These are phyloP conservation scores for Clupea harengus DNA, from an alignment of 2,113 vertebrate species.

Conservation along the genomic window DNA sequence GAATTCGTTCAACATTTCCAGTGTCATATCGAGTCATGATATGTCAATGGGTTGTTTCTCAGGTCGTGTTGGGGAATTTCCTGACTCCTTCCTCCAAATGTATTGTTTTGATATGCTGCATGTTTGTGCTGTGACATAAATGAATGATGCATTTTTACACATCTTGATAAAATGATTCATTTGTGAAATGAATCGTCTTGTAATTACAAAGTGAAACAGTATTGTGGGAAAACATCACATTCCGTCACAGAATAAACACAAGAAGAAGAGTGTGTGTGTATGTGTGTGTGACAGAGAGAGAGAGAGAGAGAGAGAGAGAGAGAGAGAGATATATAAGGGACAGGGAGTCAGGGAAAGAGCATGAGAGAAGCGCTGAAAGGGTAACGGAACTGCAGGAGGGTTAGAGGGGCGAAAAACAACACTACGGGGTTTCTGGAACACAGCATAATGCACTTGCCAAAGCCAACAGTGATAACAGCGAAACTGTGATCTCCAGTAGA, in stretches of 20 bases:
- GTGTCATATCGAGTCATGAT: not conserved
- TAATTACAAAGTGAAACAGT: not conserved
- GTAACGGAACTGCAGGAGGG: not conserved
- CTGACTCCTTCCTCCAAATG: not conserved
- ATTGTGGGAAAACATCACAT: not conserved
- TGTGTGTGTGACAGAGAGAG: not conserved
- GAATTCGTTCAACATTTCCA: not conserved
- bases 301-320: not conserved
- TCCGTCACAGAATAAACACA: not conserved
- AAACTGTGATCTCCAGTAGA: slow-evolving; percentile 27
- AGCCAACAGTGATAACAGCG: slow-evolving; percentile 12
- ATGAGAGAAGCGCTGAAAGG: not conserved
- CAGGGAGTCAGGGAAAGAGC: not conserved
- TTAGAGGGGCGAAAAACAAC: not conserved
- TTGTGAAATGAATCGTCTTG: not conserved
- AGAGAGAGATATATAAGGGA: not conserved
- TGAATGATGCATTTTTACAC: not conserved
- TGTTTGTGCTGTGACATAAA: not conserved
- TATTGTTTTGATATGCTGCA: not conserved
- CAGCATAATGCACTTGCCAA: not conserved
- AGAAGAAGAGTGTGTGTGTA: not conserved
- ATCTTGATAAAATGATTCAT: not conserved
- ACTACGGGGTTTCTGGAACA: slow-evolving; percentile 6
- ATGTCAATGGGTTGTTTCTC: not conserved
- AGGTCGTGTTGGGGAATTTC: not conserved